phyloP scores from a whole-genome alignment of 2,888 invertebrate species.

The Phengaris alcon region DNA sequence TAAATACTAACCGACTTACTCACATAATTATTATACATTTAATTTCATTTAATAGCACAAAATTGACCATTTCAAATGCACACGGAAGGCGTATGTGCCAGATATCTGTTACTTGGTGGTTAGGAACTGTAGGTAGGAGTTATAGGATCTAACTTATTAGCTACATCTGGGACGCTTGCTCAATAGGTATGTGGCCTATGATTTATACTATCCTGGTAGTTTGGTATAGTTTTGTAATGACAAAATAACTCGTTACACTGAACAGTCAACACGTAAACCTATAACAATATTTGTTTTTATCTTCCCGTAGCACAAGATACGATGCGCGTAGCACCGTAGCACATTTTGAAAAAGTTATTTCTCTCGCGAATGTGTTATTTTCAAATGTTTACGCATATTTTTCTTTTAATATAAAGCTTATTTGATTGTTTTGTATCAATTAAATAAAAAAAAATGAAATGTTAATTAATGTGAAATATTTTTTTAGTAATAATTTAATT shows the following conservation, averaged over 20 bases:
- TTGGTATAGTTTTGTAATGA: neutral
- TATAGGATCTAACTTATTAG: neutral
- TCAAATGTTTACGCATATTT: neutral
- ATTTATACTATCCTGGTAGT: slow-evolving; percentile 6
- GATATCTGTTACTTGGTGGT: neutral
- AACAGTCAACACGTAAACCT: neutral
- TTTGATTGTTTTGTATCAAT: neutral
- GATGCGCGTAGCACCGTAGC: neutral
- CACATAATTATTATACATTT: neutral
- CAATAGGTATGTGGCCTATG: slow-evolving; percentile 17
- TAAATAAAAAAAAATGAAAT: too few species aligned
- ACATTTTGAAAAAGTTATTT: neutral
- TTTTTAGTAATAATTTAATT: too few species aligned
- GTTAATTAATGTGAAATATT: too few species aligned
- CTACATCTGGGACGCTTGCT: slow-evolving; percentile 26
- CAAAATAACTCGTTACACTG: neutral
- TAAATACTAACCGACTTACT: neutral
- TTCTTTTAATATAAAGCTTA: neutral
- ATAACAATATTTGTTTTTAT: neutral
- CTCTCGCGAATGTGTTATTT: neutral
- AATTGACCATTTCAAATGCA: slow-evolving; percentile 18
- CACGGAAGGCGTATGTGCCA: slow-evolving; percentile 5
- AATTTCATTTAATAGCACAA: neutral
- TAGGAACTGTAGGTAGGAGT: neutral
- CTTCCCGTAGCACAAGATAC: neutral